Conservation (phyloP, 2,888 invertebrate species). For the Anticlea derivata region DNA sequence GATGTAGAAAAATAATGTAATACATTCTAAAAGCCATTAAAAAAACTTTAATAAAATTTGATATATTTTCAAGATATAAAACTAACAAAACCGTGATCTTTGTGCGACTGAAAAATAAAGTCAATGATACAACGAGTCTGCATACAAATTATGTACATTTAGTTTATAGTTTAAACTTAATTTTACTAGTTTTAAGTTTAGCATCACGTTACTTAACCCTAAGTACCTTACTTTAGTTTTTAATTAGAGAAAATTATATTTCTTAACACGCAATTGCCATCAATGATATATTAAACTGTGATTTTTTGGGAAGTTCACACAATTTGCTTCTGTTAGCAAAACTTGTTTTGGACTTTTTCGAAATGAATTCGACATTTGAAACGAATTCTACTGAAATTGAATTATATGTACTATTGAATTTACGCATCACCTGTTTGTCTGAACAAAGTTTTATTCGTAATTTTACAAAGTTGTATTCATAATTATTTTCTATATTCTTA, state of each 20-base stretch:
- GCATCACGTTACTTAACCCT: conserved; percentile 63
- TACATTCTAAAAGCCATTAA: too few species aligned
- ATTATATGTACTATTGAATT: neutral
- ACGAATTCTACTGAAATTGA: neutral
- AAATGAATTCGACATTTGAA: conserved; percentile 5
- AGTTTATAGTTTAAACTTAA: conserved; percentile 5
- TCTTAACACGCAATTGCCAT: conserved; percentile 68
- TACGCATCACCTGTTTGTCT: conserved; percentile 16
- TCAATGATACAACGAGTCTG: conserved; percentile 28
- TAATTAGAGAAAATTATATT: conserved; percentile 54
- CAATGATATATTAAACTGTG: conserved; percentile 79
- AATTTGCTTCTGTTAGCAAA: conserved; percentile 28
- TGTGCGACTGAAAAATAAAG: neutral
- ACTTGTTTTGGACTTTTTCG: conserved; percentile 1
- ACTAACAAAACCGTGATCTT: neutral
- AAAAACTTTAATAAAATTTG: too few species aligned
- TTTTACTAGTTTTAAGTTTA: conserved; percentile 31
- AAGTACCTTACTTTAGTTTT: conserved; percentile 59
- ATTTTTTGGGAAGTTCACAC: conserved; percentile 76
- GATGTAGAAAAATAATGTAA: too few species aligned
- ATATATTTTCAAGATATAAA: too few species aligned
- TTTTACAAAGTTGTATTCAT: conserved; percentile 32
- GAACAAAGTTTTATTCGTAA: conserved; percentile 32
- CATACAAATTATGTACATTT: conserved; percentile 10
- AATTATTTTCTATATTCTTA: conserved; percentile 33